Conservation (phyloP, 2,888 invertebrate genomes). For the Scaptomyza tumidula region DNA sequence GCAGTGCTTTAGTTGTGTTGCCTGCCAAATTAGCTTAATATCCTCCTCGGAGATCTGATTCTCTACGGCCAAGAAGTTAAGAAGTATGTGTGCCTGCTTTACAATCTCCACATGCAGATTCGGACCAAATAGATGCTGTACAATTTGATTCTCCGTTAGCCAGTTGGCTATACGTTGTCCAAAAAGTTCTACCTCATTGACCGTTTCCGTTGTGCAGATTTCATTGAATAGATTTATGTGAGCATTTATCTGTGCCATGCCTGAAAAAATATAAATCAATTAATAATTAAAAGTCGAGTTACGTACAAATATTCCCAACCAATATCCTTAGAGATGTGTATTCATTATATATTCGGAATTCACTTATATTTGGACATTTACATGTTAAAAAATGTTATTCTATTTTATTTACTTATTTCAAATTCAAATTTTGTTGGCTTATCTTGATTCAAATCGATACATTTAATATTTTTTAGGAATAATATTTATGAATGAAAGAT, state of each 20-base stretch:
- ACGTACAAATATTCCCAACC: neutral
- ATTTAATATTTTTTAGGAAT: neutral
- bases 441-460: no score
- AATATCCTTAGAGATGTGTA: no score
- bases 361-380: no score
- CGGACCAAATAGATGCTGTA: conserved; percentile 98
- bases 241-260: conserved; percentile 96
- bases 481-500: neutral
- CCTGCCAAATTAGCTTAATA: conserved; percentile 96
- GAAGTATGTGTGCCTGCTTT: conserved; percentile 96
- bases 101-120: conserved; percentile 98
- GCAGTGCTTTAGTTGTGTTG: conserved; percentile 97
- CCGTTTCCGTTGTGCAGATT: conserved; percentile 94
- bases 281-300: neutral
- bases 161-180: conserved; percentile 94
- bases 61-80: conserved; percentile 96
- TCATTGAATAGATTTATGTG: conserved; percentile 97
- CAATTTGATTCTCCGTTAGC: conserved; percentile 94
- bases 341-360: no score
- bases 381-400: no score
- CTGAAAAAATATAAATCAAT: conserved; percentile 45
- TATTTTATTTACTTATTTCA: no score
- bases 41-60: conserved; percentile 95
- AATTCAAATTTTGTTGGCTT: no score
- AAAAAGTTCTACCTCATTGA: conserved; percentile 93